Evolutionary conservation across 2,113 vertebrate species (phyloP).

Genomic region (Ariopsis seemanni): DNA sequence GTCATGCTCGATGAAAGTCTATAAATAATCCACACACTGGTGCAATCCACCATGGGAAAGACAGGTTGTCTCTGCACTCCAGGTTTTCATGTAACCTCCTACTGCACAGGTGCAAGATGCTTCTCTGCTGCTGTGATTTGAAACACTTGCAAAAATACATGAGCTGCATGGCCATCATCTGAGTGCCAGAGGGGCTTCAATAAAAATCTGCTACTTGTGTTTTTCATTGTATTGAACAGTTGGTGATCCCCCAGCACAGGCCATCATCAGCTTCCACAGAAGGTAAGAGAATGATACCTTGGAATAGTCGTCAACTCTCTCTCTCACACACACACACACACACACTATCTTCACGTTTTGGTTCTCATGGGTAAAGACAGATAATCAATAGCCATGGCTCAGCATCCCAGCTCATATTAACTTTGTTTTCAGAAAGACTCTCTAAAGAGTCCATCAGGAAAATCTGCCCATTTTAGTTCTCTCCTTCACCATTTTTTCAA

Average conservation of each 20-base stretch:
- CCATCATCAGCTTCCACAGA: slow-evolving; percentile 41
- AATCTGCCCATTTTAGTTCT: slow-evolving; percentile 65
- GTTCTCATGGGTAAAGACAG: slow-evolving; percentile 66
- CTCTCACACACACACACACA: background rate
- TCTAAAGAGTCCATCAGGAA: slow-evolving; percentile 72
- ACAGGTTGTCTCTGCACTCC: slow-evolving; percentile 15
- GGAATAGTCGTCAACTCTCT: background rate
- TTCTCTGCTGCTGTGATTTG: slow-evolving; percentile 26
- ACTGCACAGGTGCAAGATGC: slow-evolving; percentile 20
- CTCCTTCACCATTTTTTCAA: slow-evolving; percentile 60
- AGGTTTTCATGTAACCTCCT: slow-evolving; percentile 20
- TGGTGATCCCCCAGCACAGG: slow-evolving; percentile 43
- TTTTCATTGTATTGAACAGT: slow-evolving; percentile 11
- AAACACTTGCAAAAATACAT: slow-evolving; percentile 7
- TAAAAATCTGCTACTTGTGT: slow-evolving; percentile 15
- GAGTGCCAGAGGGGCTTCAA: slow-evolving; percentile 14
- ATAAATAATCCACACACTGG: slow-evolving; percentile 20
- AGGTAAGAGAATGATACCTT: slow-evolving; percentile 49
- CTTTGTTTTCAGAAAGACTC: slow-evolving; percentile 75
- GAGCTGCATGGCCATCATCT: slow-evolving; percentile 5
- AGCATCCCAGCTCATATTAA: slow-evolving; percentile 70
- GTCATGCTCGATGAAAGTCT: background rate
- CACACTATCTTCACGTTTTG: slow-evolving; percentile 32
- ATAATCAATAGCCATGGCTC: slow-evolving; percentile 70
- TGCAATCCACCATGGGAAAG: slow-evolving; percentile 15